Base-by-base conservation (phyloP, 2,113 vertebrate species). In the Dipodomys ordii region DNA sequence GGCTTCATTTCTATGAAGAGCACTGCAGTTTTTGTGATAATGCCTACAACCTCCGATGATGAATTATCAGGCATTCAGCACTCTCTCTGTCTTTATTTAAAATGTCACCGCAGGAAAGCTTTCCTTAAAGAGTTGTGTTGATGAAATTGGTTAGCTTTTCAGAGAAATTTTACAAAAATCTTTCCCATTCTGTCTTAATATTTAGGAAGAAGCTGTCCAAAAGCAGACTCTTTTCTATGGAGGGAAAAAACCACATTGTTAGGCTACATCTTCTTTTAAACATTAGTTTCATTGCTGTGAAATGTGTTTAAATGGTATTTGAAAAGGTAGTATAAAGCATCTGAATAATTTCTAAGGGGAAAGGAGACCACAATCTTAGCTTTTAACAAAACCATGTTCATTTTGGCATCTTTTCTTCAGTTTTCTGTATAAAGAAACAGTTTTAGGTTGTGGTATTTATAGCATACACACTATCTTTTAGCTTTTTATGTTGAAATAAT, bases 401-500 rank as follows among this genome's bases (percentile, higher is more conserved):
- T 49, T 53, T 83, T 72, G 62, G 53, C 39, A 30, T 60, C 78
- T 86, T 92, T 60, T 90, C 49, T 76, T n/a, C 18, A 32, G 23
- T 13, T 35, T 87, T 89, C 62, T 46, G 4, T 18, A 11, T 53
- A 28, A 92, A 83, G 60, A 78, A 93, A 39, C 0, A 46, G 30
- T 57, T 74, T 74, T 64, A 93, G 67, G 30, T 62, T 13, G 23
- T 13, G 57, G 7, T 76, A 72, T 92, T 94, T 92, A 80, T 80
- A 93, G 44, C 76, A 30, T 11, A 19, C 18, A 30, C 68, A 23
- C 12, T 23, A 19, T 32, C 67, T 69, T 77, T 92, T 57, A 39
- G n/a, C 7, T 67, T 62, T 92, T 89, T 69, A 62, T 85, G 82
- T 76, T 88, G 49, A 89, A 93, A 84, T 89, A 62, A 68, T 64